phyloP scores from a whole-genome alignment of 2,888 invertebrate genomes.

The Brachyopa scutellaris region DNA sequence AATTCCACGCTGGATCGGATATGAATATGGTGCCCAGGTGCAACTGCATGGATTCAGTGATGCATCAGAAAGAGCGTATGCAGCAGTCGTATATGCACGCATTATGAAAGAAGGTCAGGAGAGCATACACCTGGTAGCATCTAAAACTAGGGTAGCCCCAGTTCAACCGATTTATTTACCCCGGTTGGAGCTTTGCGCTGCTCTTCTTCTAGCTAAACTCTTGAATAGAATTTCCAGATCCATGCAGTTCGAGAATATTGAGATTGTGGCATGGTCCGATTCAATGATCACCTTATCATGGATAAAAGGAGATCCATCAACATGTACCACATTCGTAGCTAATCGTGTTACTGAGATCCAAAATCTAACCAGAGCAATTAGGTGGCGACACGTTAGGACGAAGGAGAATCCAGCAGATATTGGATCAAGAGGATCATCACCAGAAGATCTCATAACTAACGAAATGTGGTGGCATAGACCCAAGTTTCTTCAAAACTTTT shows the following conservation, averaged over 20 bases:
- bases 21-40: neutral
- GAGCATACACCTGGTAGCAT: too few species aligned
- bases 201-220: neutral
- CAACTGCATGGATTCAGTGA: neutral
- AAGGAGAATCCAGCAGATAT: too few species aligned
- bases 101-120: too few species aligned
- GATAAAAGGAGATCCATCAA: conserved; percentile 18
- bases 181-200: neutral
- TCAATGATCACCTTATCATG: conserved; percentile 10
- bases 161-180: neutral
- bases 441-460: neutral
- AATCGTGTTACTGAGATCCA: neutral
- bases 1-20: neutral
- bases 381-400: conserved; percentile 9
- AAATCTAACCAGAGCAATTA: neutral
- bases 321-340: too few species aligned
- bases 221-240: neutral
- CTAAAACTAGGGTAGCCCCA: too few species aligned
- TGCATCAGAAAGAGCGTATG: neutral
- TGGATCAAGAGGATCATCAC: conserved; percentile 60
- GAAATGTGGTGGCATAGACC: conserved; percentile 14
- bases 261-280: conserved; percentile 7
- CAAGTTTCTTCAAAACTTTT: neutral
- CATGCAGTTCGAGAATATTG: neutral
- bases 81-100: too few species aligned